A percentile compares a stretch with the other conserved stretches of the same genome.
Evolutionary conservation across 2,797 vertebrate genomes (phyloP).

Genomic region (Halcyon chelicuti): DNA sequence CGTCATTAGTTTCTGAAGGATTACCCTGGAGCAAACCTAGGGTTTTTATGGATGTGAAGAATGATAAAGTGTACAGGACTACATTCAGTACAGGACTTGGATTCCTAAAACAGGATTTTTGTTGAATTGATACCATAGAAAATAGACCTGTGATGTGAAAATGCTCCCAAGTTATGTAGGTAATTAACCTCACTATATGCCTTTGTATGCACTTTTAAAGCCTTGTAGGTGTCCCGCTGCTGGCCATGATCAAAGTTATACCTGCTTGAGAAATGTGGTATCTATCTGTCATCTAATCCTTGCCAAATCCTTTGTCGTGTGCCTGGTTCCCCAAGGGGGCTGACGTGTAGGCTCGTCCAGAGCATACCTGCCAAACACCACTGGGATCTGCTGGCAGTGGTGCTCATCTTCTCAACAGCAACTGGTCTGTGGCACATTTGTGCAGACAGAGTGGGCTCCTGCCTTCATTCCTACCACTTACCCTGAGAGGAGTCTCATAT

Average conservation of each 20-base stretch:
- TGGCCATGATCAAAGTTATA: background rate
- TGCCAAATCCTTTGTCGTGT: background rate
- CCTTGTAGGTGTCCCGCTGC: background rate
- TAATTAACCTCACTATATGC: background rate
- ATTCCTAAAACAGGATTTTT: background rate
- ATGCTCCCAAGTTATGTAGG: background rate
- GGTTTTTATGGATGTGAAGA: background rate
- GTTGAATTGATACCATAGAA: background rate
- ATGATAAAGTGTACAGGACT: background rate
- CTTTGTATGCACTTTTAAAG: background rate
- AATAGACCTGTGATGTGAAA: background rate
- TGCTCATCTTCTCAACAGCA: background rate
- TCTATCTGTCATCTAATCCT: background rate
- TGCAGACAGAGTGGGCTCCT: background rate
- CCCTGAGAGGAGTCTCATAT: fast-evolving
- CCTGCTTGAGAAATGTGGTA: background rate
- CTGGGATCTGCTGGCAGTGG: background rate
- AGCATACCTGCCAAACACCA: fast-evolving
- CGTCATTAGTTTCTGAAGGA: background rate
- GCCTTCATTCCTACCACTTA: background rate
- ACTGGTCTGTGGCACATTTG: background rate
- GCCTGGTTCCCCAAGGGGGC: background rate
- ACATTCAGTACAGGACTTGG: background rate
- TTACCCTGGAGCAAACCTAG: background rate
- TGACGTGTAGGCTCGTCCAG: fast-evolving